phyloP scores from a whole-genome alignment of 2,888 invertebrate species.

The Altica lythri region DNA sequence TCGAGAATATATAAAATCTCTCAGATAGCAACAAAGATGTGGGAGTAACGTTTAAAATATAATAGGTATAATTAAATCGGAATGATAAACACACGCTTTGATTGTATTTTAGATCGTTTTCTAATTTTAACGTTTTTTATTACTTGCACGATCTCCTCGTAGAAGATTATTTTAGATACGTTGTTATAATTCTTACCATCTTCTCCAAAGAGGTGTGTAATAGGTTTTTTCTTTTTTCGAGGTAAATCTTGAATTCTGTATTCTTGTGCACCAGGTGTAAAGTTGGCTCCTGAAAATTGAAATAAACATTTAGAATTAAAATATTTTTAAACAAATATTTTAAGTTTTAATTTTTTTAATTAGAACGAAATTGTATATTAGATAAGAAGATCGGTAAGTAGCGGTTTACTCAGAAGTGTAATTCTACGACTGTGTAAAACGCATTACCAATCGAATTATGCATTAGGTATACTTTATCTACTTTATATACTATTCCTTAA shows the following conservation, averaged over 20 bases:
- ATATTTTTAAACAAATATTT: too few relatives aligned
- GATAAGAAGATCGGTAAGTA: too few relatives aligned
- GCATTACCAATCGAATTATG: too few relatives aligned
- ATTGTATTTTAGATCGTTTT: conserved; percentile 1
- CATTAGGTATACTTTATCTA: too few relatives aligned
- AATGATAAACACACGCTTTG: neutral
- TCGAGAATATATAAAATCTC: too few relatives aligned
- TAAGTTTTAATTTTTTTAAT: too few relatives aligned
- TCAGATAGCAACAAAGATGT: too few relatives aligned
- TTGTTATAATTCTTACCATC: conserved; percentile 48
- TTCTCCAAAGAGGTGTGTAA: conserved; percentile 45
- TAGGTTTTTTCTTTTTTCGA: conserved; percentile 47
- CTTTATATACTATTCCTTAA: too few relatives aligned
- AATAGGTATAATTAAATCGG: neutral
- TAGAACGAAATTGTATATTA: too few relatives aligned
- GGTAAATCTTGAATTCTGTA: conserved; percentile 60
- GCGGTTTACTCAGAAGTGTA: too few relatives aligned
- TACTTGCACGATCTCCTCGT: neutral
- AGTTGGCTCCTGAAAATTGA: conserved; percentile 50
- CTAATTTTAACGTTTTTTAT: neutral
- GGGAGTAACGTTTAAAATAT: neutral
- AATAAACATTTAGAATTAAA: neutral
- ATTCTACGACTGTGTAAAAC: too few relatives aligned
- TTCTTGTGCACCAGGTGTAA: conserved; percentile 61
- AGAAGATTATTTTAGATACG: neutral